Conservation (phyloP, 2,888 invertebrate genomes). For the Dorcus hopei region DNA sequence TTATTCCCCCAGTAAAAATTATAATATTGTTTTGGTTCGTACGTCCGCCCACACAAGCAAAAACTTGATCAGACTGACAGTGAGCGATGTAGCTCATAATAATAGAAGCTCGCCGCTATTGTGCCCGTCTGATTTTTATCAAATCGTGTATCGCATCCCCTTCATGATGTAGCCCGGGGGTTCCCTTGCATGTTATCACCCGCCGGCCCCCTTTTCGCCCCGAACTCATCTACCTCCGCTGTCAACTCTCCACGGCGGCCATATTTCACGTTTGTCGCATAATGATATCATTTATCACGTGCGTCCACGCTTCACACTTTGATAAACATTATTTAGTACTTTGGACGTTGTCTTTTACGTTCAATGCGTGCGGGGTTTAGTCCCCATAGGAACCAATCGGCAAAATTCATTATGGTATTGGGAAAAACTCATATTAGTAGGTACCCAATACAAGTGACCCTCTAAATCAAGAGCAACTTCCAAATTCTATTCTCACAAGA, state of each 20-base stretch:
- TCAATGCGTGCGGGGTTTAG: too few species aligned
- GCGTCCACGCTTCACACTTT: conserved; percentile 20
- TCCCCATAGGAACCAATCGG: too few species aligned
- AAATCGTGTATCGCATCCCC: not conserved
- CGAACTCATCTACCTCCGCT: conserved; percentile 25
- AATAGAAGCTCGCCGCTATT: not conserved
- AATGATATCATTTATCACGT: conserved; percentile 34
- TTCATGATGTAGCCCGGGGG: not conserved
- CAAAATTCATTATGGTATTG: too few species aligned
- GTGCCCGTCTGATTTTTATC: not conserved
- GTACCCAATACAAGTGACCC: too few species aligned
- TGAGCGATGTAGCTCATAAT: not conserved
- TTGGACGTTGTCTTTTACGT: not conserved
- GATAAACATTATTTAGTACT: conserved; percentile 4
- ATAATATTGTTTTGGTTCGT: too few species aligned
- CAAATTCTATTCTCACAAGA: too few species aligned
- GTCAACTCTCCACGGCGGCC: conserved; percentile 27
- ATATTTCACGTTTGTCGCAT: conserved; percentile 34
- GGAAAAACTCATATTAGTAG: too few species aligned
- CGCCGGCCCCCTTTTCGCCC: conserved; percentile 2
- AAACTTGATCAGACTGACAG: too few species aligned
- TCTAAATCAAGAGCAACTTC: too few species aligned
- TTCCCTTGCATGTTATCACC: not conserved
- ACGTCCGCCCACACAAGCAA: too few species aligned
- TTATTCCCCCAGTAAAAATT: too few species aligned